These are phyloP conservation scores for Neogale vison DNA, from an alignment of 2,113 vertebrate species.

Conservation along the genomic window DNA sequence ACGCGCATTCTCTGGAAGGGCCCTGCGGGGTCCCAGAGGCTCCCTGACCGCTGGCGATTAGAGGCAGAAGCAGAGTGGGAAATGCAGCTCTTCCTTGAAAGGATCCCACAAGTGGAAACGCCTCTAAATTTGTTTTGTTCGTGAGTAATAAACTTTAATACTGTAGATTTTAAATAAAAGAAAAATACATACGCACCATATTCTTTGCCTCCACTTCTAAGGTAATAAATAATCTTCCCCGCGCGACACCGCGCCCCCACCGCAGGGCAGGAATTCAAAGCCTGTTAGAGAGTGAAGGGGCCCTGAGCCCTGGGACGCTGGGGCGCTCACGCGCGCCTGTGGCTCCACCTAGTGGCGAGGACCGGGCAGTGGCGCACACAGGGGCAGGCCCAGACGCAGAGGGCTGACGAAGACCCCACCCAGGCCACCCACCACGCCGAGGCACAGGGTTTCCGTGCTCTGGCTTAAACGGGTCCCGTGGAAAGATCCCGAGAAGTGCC, in stretches of 20 bases:
- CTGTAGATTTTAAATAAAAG: neutral
- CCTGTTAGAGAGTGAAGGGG: neutral
- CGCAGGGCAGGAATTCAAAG: neutral
- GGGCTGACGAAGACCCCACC: rapidly evolving
- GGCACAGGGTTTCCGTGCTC: neutral
- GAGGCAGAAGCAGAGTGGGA: neutral
- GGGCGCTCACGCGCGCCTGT: neutral
- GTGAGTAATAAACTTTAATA: neutral
- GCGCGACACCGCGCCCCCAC: too few species aligned
- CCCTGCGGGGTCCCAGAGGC: neutral
- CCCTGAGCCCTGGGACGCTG: neutral
- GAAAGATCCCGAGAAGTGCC: neutral
- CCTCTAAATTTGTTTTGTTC: too few species aligned
- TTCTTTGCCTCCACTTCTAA: neutral
- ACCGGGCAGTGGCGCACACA: too few species aligned
- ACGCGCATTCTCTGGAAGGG: neutral
- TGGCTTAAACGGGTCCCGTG: too few species aligned
- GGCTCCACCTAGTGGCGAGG: slow-evolving; percentile 22
- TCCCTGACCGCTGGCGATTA: rapidly evolving
- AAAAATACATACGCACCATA: neutral
- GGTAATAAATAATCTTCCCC: neutral
- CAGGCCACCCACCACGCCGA: too few species aligned
- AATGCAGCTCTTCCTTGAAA: neutral
- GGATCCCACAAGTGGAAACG: neutral
- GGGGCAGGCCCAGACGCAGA: neutral